A percentile compares a stretch with the other conserved stretches of the same genome.
Evolutionary conservation across 64 coral and sea anemone genomes (phyloP).

Genomic region (Montipora efflorescens): DNA sequence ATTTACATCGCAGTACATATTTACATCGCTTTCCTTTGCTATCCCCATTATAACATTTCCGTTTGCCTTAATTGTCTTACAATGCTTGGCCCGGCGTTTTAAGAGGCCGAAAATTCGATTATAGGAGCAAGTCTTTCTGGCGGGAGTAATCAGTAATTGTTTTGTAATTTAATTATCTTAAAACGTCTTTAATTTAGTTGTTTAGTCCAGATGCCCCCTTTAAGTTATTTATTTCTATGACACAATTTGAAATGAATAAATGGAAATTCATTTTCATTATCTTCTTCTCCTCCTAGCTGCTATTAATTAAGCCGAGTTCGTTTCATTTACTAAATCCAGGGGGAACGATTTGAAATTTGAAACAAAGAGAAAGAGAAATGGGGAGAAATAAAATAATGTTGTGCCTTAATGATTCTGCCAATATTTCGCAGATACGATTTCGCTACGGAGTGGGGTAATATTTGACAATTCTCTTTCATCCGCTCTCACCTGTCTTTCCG

Average conservation of each 20-base stretch:
- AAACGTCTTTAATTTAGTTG: not conserved
- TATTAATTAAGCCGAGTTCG: no score
- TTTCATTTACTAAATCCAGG: no score
- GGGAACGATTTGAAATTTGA: no score
- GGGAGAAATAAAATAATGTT: not conserved
- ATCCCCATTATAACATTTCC: no score
- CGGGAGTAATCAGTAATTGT: not conserved
- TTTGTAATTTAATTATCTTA: not conserved
- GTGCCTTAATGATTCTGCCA: not conserved
- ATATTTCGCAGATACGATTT: not conserved
- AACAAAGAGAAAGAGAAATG: no score
- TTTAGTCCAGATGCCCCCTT: not conserved
- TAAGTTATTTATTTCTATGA: no score
- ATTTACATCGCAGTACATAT: no score
- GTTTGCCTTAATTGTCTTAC: no score
- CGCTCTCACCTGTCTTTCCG: conserved; percentile 66
- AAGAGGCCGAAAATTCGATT: not conserved
- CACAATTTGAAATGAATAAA: not conserved
- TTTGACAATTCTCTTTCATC: no score
- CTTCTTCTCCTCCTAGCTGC: no score
- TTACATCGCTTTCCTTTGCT: no score
- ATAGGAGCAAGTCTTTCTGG: not conserved
- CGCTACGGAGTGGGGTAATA: no score
- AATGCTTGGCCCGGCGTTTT: not conserved
- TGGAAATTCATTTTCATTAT: not conserved